These are phyloP conservation scores for Schizopygopsis malacanthus DNA, from an alignment of 2,797 vertebrate species.

Conservation along the genomic window DNA sequence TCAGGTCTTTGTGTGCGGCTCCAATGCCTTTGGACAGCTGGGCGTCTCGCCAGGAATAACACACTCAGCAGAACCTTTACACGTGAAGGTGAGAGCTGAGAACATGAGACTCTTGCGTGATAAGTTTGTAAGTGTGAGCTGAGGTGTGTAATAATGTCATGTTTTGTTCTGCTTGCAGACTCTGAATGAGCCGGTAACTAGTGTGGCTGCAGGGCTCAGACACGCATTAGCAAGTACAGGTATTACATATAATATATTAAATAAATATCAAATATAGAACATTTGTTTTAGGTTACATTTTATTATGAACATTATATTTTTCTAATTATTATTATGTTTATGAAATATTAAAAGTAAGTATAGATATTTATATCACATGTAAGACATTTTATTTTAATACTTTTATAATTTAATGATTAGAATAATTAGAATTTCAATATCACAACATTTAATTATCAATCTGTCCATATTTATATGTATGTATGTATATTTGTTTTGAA, in stretches of 20 bases:
- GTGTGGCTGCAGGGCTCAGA: slow-evolving; percentile 89
- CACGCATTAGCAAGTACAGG: slow-evolving; percentile 88
- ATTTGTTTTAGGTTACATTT: not conserved
- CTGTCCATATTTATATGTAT: not conserved
- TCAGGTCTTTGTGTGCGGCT: slow-evolving; percentile 86
- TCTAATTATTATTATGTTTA: not conserved
- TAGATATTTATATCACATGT: not conserved
- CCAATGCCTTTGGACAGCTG: slow-evolving; percentile 90
- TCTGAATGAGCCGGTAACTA: slow-evolving; percentile 79
- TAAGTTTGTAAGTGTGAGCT: not conserved
- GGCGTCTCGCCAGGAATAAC: slow-evolving; percentile 77
- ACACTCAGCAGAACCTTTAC: slow-evolving; percentile 74
- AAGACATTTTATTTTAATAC: not conserved
- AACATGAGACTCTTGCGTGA: not conserved
- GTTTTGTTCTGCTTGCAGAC: slow-evolving; percentile 70
- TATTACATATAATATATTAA: slow-evolving; percentile 57
- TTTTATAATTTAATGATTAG: not conserved
- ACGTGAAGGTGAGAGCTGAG: slow-evolving; percentile 78
- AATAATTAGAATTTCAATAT: not conserved
- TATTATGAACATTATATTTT: not conserved
- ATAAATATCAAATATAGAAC: not conserved
- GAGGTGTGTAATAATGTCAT: not conserved
- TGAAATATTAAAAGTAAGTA: not conserved
- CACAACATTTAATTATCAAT: not conserved
- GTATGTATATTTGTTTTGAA: not conserved